These are phyloP conservation scores for Myiozetetes cayanensis DNA, from an alignment of 2,113 vertebrate species.

Conservation along the genomic window DNA sequence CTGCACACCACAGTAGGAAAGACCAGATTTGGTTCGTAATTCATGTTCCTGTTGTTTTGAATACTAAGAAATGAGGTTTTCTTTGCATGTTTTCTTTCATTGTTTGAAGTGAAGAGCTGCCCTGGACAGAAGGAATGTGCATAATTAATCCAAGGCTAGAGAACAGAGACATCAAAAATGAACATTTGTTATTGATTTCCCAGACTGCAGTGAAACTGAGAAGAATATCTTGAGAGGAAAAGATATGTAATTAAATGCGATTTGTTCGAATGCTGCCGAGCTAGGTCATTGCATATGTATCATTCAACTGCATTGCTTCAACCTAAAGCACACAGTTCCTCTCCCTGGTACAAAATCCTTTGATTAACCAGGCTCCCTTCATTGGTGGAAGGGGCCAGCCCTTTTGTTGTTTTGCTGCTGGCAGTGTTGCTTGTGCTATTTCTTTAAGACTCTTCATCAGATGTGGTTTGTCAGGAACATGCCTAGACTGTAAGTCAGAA, in stretches of 20 bases:
- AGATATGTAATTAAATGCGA: conserved; percentile 4
- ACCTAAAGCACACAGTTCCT: neutral
- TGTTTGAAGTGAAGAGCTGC: conserved; percentile 9
- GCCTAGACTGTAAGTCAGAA: conserved; percentile 52
- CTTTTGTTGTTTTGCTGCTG: conserved; percentile 39
- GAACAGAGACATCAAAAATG: conserved; percentile 31
- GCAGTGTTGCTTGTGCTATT: conserved; percentile 29
- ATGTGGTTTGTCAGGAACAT: conserved; percentile 60
- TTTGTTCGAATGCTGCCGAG: conserved; percentile 5
- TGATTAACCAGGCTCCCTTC: conserved; percentile 2
- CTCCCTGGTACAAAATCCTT: conserved; percentile 5
- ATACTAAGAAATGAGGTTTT: neutral
- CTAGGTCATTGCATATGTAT: conserved; percentile 14
- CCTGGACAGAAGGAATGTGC: conserved; percentile 19
- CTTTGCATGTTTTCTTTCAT: neutral
- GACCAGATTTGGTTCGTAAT: neutral
- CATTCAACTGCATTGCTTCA: neutral
- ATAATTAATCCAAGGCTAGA: conserved; percentile 32
- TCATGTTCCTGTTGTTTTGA: neutral
- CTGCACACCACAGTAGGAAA: neutral
- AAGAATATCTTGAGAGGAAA: neutral
- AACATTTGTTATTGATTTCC: conserved; percentile 57
- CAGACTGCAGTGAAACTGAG: neutral
- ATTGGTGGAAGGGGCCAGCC: conserved; percentile 15
- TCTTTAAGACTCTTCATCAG: conserved; percentile 57